Evolutionary conservation across 1,140 invertebrate genomes (phyloP).

Genomic region (Cephus cinctus): DNA sequence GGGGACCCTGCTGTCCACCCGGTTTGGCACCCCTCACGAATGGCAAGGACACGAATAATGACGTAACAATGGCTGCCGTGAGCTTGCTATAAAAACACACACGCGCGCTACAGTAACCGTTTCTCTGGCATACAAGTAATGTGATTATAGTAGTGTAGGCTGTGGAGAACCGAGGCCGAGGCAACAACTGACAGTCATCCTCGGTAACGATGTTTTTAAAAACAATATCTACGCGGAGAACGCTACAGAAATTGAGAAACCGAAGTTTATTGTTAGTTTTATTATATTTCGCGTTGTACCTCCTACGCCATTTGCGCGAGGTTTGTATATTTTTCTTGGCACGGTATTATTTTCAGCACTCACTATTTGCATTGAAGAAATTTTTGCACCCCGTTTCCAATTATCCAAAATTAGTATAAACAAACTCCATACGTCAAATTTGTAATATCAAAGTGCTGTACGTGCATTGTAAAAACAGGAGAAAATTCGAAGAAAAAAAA

Average conservation of each 20-base stretch:
- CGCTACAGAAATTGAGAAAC: neutral
- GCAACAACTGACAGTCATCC: slow-evolving; percentile 51
- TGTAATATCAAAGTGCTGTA: too few species aligned
- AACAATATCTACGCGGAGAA: slow-evolving; percentile 36
- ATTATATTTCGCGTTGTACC: too few species aligned
- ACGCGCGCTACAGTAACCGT: slow-evolving; percentile 42
- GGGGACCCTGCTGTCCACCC: neutral
- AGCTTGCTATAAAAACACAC: slow-evolving; percentile 45
- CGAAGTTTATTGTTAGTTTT: too few species aligned
- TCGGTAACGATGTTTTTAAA: slow-evolving; percentile 57
- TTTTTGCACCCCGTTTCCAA: too few species aligned
- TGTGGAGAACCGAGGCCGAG: neutral
- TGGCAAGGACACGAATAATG: slow-evolving; percentile 49
- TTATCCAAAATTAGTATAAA: too few species aligned
- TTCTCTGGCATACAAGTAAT: slow-evolving; percentile 33
- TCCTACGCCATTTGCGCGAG: too few species aligned
- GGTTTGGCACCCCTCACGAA: slow-evolving; percentile 28
- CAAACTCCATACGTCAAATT: too few species aligned
- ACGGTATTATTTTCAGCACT: too few species aligned
- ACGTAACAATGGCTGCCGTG: slow-evolving; percentile 53
- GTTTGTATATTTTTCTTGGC: too few species aligned
- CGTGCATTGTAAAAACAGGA: too few species aligned
- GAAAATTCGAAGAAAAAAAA: too few species aligned
- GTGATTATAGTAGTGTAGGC: slow-evolving; percentile 50
- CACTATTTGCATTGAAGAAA: too few species aligned